Base-by-base conservation (phyloP, 2,888 invertebrate genomes). In the Ceratothoa steindachneri region DNA sequence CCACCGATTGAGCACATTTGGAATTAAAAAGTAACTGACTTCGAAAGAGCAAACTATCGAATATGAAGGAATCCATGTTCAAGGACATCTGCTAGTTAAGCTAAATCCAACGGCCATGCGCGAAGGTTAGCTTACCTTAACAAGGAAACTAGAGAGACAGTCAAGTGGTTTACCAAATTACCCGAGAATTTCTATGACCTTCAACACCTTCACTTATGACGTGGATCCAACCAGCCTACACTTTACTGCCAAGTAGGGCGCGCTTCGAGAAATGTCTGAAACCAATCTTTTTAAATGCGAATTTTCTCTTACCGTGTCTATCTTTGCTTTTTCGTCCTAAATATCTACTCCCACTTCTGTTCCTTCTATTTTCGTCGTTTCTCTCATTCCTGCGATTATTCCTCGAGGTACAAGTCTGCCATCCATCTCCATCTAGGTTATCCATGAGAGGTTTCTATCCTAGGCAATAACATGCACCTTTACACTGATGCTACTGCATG, bases 321-420 rank as follows among this genome's bases (percentile, higher is more conserved):
- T 73, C 73, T 31, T 30, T 69, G 24, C 69, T 73, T 28, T 60
- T 73, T 52, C 73, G 64, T 19, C 73, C 73, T 53, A 31, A 69
- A 69, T 69, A 69, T 65, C 73, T 69, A 24, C 69, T 60, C 53
- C 30, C 52, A 69, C 69, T 73, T 1, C 41, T 55, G 24, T 73
- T 64, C 5, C 69, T 30, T 22, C 22, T 19, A 1, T 24, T 19
- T 27, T 51, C 60, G 65, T 41, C 65, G 69, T 24, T 28, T 30
- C 70, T 60, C 30, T 24, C 30, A 64, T 41, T 41, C 41, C 67
- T 31, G 31, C 55, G 68, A 52, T 68, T 28, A 30, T 67, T 64
- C 29, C 68, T 53, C 3, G 68, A 29, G 15, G 41, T 24, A 73
- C 64, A 64, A 28, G 9, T 64, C 5, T 41, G 9, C 7, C 24